Conservation (phyloP, 2,888 invertebrate genomes). For the Embidobia sp. region DNA sequence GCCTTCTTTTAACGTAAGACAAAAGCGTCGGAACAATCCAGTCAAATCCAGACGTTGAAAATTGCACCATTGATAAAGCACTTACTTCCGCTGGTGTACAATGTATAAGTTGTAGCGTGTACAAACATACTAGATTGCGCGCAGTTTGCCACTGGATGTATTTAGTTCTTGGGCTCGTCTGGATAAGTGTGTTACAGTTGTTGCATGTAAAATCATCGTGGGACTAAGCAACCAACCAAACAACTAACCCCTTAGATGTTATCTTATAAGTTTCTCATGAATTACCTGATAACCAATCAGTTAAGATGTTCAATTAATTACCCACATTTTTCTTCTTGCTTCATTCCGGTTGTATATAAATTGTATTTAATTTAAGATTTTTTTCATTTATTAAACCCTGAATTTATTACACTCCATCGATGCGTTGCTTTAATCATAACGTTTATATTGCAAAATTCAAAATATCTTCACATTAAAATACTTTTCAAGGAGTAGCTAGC, state of each 20-base stretch:
- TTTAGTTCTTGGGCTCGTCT: conserved; percentile 31
- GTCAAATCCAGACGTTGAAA: conserved; percentile 47
- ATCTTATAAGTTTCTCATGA: conserved; percentile 53
- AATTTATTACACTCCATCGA: too few relatives aligned
- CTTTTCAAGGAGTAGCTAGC: too few relatives aligned
- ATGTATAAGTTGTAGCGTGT: conserved; percentile 37
- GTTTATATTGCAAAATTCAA: too few relatives aligned
- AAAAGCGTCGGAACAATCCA: conserved; percentile 24
- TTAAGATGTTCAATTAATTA: conserved; percentile 61
- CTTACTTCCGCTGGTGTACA: conserved; percentile 43
- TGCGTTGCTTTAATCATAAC: too few relatives aligned
- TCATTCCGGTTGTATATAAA: too few relatives aligned
- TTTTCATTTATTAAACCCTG: too few relatives aligned
- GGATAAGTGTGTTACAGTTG: conserved; percentile 28
- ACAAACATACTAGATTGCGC: conserved; percentile 51
- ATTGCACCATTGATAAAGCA: conserved; percentile 51
- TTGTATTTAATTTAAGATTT: too few relatives aligned
- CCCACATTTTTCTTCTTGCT: conserved; percentile 89
- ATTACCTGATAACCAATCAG: conserved; percentile 59
- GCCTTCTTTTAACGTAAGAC: conserved; percentile 24
- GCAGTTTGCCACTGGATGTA: conserved; percentile 37
- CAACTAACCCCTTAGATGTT: conserved; percentile 49
- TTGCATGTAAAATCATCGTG: conserved; percentile 37
- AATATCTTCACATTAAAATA: too few relatives aligned
- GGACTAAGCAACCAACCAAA: conserved; percentile 23